Base-by-base conservation (phyloP, 2,888 invertebrate genomes). In the Drosophila neutralis region DNA sequence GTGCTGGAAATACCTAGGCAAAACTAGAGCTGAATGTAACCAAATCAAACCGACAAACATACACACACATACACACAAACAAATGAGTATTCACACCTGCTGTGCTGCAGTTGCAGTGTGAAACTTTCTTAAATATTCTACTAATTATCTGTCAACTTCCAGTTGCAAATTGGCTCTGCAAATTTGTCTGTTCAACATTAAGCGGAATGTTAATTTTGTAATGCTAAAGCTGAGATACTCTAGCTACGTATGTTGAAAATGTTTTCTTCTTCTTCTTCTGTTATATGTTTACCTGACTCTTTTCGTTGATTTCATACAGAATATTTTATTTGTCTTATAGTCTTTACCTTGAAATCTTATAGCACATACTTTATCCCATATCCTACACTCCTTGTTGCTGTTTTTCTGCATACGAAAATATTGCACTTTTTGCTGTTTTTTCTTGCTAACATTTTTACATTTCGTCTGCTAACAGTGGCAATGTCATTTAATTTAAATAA, bases 141-240 rank as follows among this genome's bases (percentile, higher is more conserved):
- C 69, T 83, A 82, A 87, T 87, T 87, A 87, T 78, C 66, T 71
- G 65, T 57, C 56, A 45, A 52, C 49, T 68, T 52, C 54, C 38
- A 59, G 45, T 54, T 54, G 15, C 24, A 38, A 51, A 49, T 21
- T 69, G 33, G 24, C 13, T 13, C 18, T 21, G 36, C 24, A 33
- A 61, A 29, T 57, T 51, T 54, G 36, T 15, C 33, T 27, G 27
- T 45, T 29, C 48, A 40, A 21, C 27, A 59, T 45, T 11, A 45
- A 51, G 15, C 56, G 29, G 0, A 42, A n/a, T 6, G 13, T 10
- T 11, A 11, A 1, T 2, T 21, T 4, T 0, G 0, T 0, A 27
- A n/a, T 4, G 21, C 5, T 15, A 27, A 15, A 31, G n/a, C 8
- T 36, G 0, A 29, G 48, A 53, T 51, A 29, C 33, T 15, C 70